Percentiles rank a stretch among this genome's conserved stretches.
These are phyloP conservation scores for Gracilinanus agilis DNA, from an alignment of 2,113 vertebrate species.

Conservation along the genomic window DNA sequence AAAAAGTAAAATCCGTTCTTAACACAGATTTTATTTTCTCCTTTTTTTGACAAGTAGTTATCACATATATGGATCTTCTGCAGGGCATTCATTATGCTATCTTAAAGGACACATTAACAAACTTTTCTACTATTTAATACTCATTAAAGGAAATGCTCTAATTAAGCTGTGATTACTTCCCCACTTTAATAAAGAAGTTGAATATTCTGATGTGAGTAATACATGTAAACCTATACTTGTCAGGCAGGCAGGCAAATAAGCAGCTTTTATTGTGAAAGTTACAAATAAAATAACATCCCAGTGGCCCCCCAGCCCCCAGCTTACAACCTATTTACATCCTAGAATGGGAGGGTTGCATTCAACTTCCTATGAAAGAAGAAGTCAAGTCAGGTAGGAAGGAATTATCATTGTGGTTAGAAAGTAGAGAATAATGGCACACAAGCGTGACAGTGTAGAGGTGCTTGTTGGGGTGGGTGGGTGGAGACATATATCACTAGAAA, in stretches of 20 bases:
- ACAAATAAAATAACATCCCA: background rate
- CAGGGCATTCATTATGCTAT: background rate
- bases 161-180: conserved; percentile 5
- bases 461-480: background rate
- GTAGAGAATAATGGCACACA: background rate
- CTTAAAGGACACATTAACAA: conserved; percentile 25
- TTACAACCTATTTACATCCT: background rate
- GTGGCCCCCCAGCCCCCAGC: background rate
- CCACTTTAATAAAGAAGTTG: background rate
- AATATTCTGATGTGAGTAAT: conserved; percentile 5
- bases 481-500: background rate
- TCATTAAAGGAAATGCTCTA: conserved; percentile 32
- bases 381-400: background rate
- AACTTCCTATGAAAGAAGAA: background rate
- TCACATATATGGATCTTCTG: conserved; percentile 8
- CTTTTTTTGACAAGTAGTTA: conserved; percentile 29
- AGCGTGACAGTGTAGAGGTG: background rate
- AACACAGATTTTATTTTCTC: background rate
- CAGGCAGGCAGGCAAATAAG: background rate
- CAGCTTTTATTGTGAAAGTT: background rate
- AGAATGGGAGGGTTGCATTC: background rate
- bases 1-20: background rate
- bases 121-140: conserved; percentile 39
- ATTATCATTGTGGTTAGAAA: background rate
- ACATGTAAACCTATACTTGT: background rate